Percentiles rank a stretch among this genome's conserved stretches.
Conservation (phyloP, 2,797 vertebrate species). For the Anabas testudineus region DNA sequence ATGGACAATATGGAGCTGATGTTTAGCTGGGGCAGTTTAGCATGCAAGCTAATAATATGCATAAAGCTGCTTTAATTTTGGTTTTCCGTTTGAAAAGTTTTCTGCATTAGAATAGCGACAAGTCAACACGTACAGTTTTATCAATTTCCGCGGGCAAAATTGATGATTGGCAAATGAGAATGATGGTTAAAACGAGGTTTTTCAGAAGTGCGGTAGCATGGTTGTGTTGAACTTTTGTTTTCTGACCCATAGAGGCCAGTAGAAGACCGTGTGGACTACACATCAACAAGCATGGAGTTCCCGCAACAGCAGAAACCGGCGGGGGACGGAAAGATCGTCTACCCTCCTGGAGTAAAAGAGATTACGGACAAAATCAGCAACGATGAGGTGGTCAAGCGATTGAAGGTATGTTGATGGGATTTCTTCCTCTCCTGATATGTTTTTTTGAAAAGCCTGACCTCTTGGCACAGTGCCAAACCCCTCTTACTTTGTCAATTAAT, state of each 20-base stretch:
- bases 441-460: neutral
- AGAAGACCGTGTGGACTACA: constrained; percentile 91
- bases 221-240: constrained; percentile 97
- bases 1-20: constrained; percentile 61
- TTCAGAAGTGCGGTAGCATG: constrained; percentile 80
- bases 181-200: constrained; percentile 83
- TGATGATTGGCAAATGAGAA: constrained; percentile 36
- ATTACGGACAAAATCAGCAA: constrained; percentile 99
- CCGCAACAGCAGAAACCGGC: constrained; percentile 90
- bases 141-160: neutral
- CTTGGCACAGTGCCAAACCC: constrained; percentile 23
- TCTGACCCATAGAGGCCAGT: constrained; percentile 99
- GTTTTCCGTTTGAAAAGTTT: constrained; percentile 49
- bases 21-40: constrained; percentile 70
- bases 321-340: constrained; percentile 92
- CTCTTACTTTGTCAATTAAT: constrained; percentile 48
- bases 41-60: constrained; percentile 71
- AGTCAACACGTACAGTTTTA: constrained; percentile 5
- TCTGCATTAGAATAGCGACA: neutral
- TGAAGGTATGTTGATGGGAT: constrained; percentile 88
- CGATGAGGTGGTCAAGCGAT: constrained; percentile 97
- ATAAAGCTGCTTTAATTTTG: constrained; percentile 46
- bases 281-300: constrained; percentile 97
- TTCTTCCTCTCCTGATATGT: neutral
- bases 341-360: constrained; percentile 98